phyloP scores from a whole-genome alignment of 37 sponge, comb jelly and placozoan species.

The Corticium candelabrum region DNA sequence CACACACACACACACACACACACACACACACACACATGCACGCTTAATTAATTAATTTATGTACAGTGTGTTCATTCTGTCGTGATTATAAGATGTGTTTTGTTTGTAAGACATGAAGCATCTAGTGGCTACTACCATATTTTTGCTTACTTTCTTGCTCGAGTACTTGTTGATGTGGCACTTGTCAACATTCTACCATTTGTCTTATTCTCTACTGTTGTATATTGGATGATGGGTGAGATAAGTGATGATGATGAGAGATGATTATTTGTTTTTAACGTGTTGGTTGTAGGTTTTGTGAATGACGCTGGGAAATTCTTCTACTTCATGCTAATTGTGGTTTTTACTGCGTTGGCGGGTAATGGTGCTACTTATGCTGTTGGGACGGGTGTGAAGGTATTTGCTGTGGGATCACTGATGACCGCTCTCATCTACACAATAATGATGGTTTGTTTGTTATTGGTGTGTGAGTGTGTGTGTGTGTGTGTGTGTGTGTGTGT shows the following conservation, averaged over 20 bases:
- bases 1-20: too few species aligned
- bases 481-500: too few species aligned
- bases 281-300: not conserved
- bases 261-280: not conserved
- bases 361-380: not conserved
- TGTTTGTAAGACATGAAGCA: not conserved
- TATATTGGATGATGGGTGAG: not conserved
- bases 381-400: not conserved
- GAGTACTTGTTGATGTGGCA: not conserved
- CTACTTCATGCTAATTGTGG: not conserved
- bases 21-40: too few species aligned
- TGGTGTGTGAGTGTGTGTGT: too few species aligned
- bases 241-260: not conserved
- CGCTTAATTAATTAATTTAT: too few species aligned
- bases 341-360: not conserved
- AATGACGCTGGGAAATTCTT: not conserved
- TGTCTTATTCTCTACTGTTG: not conserved
- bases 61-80: too few species aligned
- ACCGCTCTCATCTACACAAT: not conserved
- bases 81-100: too few species aligned
- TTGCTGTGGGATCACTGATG: not conserved
- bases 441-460: not conserved
- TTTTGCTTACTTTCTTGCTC: not conserved
- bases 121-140: not conserved
- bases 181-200: not conserved